Conservation (phyloP, 2,113 vertebrate species). For the Cromileptes altivelis region DNA sequence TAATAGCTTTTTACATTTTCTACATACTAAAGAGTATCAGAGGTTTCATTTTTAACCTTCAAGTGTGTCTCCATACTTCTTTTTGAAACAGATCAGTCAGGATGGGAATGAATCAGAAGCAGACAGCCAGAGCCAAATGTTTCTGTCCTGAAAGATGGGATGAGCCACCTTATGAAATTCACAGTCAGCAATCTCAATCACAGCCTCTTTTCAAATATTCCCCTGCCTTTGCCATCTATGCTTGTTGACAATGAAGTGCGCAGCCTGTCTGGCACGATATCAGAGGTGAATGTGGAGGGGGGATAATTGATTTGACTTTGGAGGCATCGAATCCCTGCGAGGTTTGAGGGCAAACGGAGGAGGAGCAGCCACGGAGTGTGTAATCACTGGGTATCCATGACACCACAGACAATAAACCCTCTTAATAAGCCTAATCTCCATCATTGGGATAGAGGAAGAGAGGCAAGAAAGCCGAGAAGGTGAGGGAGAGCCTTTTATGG, state of each 20-base stretch:
- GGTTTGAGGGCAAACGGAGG: conserved; percentile 73
- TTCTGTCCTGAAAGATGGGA: background rate
- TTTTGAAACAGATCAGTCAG: background rate
- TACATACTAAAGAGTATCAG: background rate
- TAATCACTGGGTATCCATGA: conserved; percentile 82
- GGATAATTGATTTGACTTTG: conserved; percentile 80
- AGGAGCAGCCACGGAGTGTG: conserved; percentile 70
- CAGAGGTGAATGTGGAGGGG: conserved; percentile 52
- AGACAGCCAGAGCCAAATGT: background rate
- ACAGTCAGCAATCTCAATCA: conserved; percentile 12
- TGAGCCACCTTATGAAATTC: conserved; percentile 29
- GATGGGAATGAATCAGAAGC: background rate
- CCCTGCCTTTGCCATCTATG: conserved; percentile 30
- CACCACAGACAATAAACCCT: conserved; percentile 82
- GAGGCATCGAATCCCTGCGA: conserved; percentile 61
- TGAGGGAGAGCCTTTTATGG: conserved; percentile 89
- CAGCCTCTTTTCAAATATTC: conserved; percentile 29
- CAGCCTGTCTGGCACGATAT: conserved; percentile 58
- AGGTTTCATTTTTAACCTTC: background rate
- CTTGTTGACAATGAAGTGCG: conserved; percentile 61
- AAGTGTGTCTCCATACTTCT: background rate
- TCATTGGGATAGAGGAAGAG: conserved; percentile 57
- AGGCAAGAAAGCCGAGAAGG: conserved; percentile 23
- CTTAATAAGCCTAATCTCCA: conserved; percentile 79
- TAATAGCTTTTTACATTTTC: background rate